phyloP scores from a whole-genome alignment of 2,888 invertebrate genomes.

The Lottia scabra region DNA sequence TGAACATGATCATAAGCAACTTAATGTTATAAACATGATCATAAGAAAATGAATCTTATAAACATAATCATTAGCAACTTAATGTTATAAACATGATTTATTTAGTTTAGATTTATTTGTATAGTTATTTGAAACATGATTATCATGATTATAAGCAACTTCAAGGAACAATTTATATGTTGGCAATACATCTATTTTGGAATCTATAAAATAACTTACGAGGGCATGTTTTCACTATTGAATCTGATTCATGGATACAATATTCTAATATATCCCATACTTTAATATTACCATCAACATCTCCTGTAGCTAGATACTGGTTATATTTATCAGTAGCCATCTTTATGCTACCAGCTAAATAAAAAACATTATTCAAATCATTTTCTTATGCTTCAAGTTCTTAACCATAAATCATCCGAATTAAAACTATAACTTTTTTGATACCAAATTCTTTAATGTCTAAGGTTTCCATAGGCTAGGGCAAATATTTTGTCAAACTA shows the following conservation, averaged over 20 bases:
- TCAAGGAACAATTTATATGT: not conserved
- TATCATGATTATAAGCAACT: not conserved
- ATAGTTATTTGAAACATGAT: too few relatives aligned
- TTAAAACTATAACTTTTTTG: too few relatives aligned
- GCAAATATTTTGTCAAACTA: too few relatives aligned
- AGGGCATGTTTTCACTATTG: slow-evolving; percentile 46
- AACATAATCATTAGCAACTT: too few relatives aligned
- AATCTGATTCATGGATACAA: slow-evolving; percentile 46
- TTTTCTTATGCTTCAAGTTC: too few relatives aligned
- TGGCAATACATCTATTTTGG: not conserved
- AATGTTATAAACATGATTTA: too few relatives aligned
- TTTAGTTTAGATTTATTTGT: too few relatives aligned
- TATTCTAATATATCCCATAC: slow-evolving; percentile 68
- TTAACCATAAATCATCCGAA: too few relatives aligned
- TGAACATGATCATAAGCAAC: too few relatives aligned
- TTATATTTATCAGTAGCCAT: slow-evolving; percentile 65
- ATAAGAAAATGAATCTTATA: too few relatives aligned
- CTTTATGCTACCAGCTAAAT: slow-evolving; percentile 66
- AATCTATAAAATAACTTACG: slow-evolving; percentile 39
- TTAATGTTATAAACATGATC: not conserved
- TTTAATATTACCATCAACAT: slow-evolving; percentile 67
- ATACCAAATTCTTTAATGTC: too few relatives aligned
- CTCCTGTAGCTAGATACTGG: slow-evolving; percentile 66
- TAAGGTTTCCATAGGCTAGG: too few relatives aligned
- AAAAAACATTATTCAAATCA: not conserved